Evolutionary conservation across 2,113 vertebrate genomes (phyloP).

Genomic region (Corythornis vintsioides): DNA sequence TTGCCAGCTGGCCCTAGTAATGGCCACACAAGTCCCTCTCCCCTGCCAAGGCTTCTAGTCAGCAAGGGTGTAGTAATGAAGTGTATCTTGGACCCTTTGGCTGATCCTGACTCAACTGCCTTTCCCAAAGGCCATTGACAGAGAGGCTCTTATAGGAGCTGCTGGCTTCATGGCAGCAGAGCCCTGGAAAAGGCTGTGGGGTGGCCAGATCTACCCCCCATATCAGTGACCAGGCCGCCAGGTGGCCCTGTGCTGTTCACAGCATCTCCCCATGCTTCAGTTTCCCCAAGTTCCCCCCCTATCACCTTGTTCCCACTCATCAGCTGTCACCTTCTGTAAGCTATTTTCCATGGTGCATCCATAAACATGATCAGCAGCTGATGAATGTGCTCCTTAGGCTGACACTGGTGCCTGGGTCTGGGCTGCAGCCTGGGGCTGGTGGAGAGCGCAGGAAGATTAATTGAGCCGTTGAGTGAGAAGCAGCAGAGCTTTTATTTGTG

Average conservation of each 20-base stretch:
- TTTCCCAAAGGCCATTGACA: not conserved
- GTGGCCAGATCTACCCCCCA: not conserved
- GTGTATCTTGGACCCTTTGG: not conserved
- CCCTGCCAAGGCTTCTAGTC: not conserved
- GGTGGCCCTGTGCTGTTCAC: not conserved
- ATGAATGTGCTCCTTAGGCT: not conserved
- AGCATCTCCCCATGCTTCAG: slow-evolving; percentile 14
- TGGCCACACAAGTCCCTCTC: not conserved
- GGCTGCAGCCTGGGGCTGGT: not conserved
- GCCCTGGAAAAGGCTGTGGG: not conserved
- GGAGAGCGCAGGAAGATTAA: slow-evolving; percentile 28
- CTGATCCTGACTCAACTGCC: not conserved
- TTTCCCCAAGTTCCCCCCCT: not conserved
- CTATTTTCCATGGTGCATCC: not conserved
- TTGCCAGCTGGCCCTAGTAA: not conserved
- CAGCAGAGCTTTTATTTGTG: slow-evolving; percentile 48
- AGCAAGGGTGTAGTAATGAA: not conserved
- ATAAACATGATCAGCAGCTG: not conserved
- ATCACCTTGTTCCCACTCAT: slow-evolving; percentile 22
- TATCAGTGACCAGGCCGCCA: not conserved
- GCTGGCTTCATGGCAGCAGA: not conserved
- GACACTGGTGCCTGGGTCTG: not conserved
- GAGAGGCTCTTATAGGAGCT: not conserved
- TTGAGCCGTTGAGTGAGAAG: slow-evolving; percentile 36
- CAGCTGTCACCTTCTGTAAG: slow-evolving; percentile 30